Base-by-base conservation (phyloP, 2,113 vertebrate species). In the Hystrix cristata region DNA sequence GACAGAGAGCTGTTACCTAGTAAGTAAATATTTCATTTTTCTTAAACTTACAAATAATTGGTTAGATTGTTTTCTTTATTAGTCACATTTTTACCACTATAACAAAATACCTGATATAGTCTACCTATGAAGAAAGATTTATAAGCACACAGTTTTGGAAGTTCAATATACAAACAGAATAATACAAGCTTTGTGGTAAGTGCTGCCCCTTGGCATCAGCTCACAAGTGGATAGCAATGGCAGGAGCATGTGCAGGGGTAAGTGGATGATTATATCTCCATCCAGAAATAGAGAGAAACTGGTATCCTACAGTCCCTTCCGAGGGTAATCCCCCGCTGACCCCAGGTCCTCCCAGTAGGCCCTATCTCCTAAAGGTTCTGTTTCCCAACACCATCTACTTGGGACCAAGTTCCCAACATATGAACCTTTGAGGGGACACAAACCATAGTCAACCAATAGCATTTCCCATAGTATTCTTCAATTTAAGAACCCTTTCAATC, bases 1-100 rank as follows among this genome's bases (percentile, higher is more conserved):
- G 99, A 99, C 97, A 99, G 99, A 98, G 99, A 99, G 84, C 99
- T 99, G 62, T 98, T 99, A 98, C 99, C 99, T 98, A 99, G 99
- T 99, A 98, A 99, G 99, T 99, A 94, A 97, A 97, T 98, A 79
- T 89, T 98, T 88, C 80, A 21, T 16, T 92, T 95, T 98, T 98
- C 97, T 87, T 97, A 97, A 94, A 76, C 65, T 83, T 92, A 76
- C 46, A 94, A 92, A 43, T 84, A 87, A 48, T 92, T 89, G 9
- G 83, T 82, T 90, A 65, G 27, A 87, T 95, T 95, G 25, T 60
- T 94, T 90, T 94, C 53, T 86, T 9, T 91, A 60, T 94, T 74
- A 76, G 48, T 90, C 80, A 78, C 51, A 51, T 95, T 84, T 71
- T 89, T 48, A 51, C 74, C 38, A 65, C 78, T 89, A 13, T 72